These are phyloP conservation scores for Agonopterix arenella DNA, from an alignment of 2,888 invertebrate species.

Conservation along the genomic window DNA sequence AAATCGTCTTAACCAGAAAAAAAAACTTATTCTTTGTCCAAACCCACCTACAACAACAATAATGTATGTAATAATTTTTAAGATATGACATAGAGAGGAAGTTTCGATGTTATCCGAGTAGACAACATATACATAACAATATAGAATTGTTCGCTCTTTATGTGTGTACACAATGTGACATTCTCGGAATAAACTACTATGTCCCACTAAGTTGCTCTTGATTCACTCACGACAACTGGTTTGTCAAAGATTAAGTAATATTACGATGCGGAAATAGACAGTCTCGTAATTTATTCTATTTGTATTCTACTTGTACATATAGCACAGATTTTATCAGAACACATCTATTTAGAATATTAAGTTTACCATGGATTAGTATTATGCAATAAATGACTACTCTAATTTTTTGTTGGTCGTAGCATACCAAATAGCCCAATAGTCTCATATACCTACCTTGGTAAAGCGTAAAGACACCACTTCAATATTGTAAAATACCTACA, in stretches of 20 bases:
- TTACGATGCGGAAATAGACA: not conserved
- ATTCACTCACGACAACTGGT: slow-evolving; percentile 26
- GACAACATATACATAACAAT: slow-evolving; percentile 13
- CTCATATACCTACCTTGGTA: no score
- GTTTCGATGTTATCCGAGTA: slow-evolving; percentile 19
- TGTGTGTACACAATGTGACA: slow-evolving; percentile 10
- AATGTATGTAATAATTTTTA: slow-evolving; percentile 5
- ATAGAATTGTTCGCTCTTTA: slow-evolving; percentile 4
- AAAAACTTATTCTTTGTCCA: not conserved
- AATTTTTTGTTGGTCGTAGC: no score
- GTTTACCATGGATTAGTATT: no score
- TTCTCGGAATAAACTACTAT: slow-evolving; percentile 25
- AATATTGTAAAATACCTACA: no score
- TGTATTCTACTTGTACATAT: no score
- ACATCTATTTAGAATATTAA: no score
- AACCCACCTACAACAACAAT: not conserved
- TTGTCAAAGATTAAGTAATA: slow-evolving; percentile 7
- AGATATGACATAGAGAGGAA: slow-evolving; percentile 21
- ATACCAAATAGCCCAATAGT: no score
- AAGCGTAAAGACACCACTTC: no score
- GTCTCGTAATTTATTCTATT: no score
- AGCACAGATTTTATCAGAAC: no score
- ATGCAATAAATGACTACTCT: no score
- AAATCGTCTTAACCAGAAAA: not conserved
- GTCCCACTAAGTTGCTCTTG: slow-evolving; percentile 19